These are phyloP conservation scores for Dorcus hopei DNA, from an alignment of 2,888 invertebrate species.

Conservation along the genomic window DNA sequence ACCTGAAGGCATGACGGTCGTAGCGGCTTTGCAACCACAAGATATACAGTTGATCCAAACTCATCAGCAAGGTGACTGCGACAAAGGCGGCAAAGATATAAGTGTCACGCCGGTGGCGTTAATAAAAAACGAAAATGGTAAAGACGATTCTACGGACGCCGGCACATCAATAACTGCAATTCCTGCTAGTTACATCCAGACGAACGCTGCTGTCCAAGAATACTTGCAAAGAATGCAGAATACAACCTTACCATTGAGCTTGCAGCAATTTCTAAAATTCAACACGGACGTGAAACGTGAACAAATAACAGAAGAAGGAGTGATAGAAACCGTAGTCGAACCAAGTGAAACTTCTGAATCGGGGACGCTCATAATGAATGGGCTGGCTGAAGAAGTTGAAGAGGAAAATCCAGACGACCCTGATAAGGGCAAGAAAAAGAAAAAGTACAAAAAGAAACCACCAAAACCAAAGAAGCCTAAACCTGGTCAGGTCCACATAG, in stretches of 20 bases:
- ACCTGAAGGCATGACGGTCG: slow-evolving; percentile 64
- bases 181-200: slow-evolving; percentile 55
- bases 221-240: slow-evolving; percentile 51
- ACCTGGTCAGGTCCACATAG: slow-evolving; percentile 75
- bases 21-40: slow-evolving; percentile 65
- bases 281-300: slow-evolving; percentile 58
- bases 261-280: slow-evolving; percentile 64
- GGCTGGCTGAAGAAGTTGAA: slow-evolving; percentile 44
- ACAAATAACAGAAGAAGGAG: slow-evolving; percentile 52
- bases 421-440: slow-evolving; percentile 58
- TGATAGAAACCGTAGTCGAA: slow-evolving; percentile 52
- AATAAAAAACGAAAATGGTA: slow-evolving; percentile 47
- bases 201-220: slow-evolving; percentile 52
- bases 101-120: slow-evolving; percentile 53
- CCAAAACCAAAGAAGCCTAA: slow-evolving; percentile 75
- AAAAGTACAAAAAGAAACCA: slow-evolving; percentile 78
- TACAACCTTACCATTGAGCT: slow-evolving; percentile 53
- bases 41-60: slow-evolving; percentile 62
- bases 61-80: slow-evolving; percentile 27
- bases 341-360: slow-evolving; percentile 40
- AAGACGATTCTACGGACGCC: slow-evolving; percentile 32
- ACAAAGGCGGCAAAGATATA: slow-evolving; percentile 39
- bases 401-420: slow-evolving; percentile 43
- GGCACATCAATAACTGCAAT: slow-evolving; percentile 48
- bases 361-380: slow-evolving; percentile 38